Evolutionary conservation across 2,888 invertebrate species (phyloP), one percentile per base, ranked within the genome.

Genomic region (Biston betularia): DNA sequence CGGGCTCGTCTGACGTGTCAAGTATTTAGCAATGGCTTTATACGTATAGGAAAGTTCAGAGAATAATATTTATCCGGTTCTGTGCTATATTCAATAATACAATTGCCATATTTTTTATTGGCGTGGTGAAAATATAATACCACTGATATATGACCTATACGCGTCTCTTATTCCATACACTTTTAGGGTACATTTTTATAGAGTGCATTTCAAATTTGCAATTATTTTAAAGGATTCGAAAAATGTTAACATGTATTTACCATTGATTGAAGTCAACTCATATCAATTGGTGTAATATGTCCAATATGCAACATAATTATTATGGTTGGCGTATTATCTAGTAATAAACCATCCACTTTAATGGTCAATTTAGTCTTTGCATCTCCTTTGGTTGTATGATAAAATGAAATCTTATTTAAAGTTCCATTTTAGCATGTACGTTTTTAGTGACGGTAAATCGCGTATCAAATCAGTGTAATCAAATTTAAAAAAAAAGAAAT

Each of bases 371-470:
- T 6, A 15, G 15, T 3, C 10, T 14, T 35, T 38, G 12, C 11
- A 33, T 14, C 12, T 38, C 38, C 24, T 42, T 24, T 44, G 11
- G 7, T 14, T 14, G n/a, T 35, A 38, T 45, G 35, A 44, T 44
- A 38, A 61, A 65, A 58, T 48, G 40, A 48, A 65, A 46, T 53
- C 48, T 66, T 69, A 71, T 67, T 60, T 69, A 74, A 68, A 66
- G 69, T 71, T 69, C 63, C 65, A 68, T 63, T 66, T 67, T 65
- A 63, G 74, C 74, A 72, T 72, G 63, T 64, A 59, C 38, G 0
- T 38, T 8, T 38, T 38, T 12, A 38, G 44, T 57, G 55, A 59
- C 63, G 40, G 59, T 63, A 68, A 63, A 54, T 68, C 60, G 67
- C 68, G 60, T 70, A 72, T 65, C 70, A 65, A 64, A 57, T 59